Conservation (phyloP, 2,888 invertebrate species). For the Lottia gigantea region DNA sequence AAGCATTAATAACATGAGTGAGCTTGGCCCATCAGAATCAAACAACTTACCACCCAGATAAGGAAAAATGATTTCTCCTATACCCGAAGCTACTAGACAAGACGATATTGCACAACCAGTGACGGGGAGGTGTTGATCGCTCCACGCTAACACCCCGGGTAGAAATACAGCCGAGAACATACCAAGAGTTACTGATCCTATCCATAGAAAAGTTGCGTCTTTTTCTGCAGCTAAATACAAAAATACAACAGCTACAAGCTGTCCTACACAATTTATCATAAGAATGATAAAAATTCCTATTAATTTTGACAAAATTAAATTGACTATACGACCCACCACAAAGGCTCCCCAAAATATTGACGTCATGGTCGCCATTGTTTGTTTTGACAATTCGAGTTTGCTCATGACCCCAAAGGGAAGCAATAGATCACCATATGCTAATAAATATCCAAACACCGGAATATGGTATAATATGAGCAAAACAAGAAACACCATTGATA, state of each 20-base stretch:
- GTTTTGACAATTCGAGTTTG: slow-evolving; percentile 20
- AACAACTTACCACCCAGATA: slow-evolving; percentile 23
- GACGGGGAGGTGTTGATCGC: slow-evolving; percentile 18
- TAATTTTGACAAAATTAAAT: slow-evolving; percentile 16
- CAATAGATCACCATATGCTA: slow-evolving; percentile 30
- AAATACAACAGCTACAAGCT: slow-evolving; percentile 17
- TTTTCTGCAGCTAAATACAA: slow-evolving; percentile 12
- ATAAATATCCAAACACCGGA: slow-evolving; percentile 27
- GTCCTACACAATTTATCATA: slow-evolving; percentile 20
- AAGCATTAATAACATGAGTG: slow-evolving; percentile 21
- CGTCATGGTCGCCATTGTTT: slow-evolving; percentile 21
- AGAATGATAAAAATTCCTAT: slow-evolving; percentile 18
- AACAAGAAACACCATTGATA: slow-evolving; percentile 2
- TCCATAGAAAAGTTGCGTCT: slow-evolving; percentile 24
- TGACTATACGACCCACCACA: slow-evolving; percentile 23
- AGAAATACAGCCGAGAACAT: slow-evolving; percentile 28
- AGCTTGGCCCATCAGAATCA: slow-evolving; percentile 1
- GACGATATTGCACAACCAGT: slow-evolving; percentile 24
- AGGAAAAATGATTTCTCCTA: slow-evolving; percentile 30
- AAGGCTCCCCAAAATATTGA: slow-evolving; percentile 30
- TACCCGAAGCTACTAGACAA: slow-evolving; percentile 26
- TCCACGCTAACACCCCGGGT: slow-evolving; percentile 29
- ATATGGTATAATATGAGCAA: slow-evolving; percentile 28
- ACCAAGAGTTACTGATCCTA: slow-evolving; percentile 28
- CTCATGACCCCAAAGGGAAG: slow-evolving; percentile 22